Conservation (phyloP, 2,113 vertebrate genomes). For the Solenodon paradoxus region DNA sequence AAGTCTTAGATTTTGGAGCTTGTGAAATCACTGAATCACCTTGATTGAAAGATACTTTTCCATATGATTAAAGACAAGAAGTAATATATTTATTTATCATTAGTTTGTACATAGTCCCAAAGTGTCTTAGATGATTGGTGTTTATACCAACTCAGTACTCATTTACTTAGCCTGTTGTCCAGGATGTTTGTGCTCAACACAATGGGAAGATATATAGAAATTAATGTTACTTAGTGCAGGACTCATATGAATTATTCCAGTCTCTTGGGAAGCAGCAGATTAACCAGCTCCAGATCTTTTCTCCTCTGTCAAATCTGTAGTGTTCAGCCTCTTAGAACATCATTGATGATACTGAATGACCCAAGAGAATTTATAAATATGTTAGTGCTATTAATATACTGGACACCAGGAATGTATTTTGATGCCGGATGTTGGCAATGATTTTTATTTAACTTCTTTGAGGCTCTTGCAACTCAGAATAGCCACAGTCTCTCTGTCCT, state of each 20-base stretch:
- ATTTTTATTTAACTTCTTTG: conserved; percentile 65
- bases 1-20: neutral
- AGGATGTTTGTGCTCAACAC: too few relatives aligned
- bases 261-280: conserved; percentile 55
- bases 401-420: conserved; percentile 43
- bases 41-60: conserved; percentile 20
- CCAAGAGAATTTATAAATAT: conserved; percentile 59
- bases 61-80: conserved; percentile 33
- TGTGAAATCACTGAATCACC: neutral
- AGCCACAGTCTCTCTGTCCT: neutral
- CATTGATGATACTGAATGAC: conserved; percentile 46
- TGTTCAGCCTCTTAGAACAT: conserved; percentile 28
- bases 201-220: neutral
- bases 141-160: neutral
- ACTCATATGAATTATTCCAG: conserved; percentile 36
- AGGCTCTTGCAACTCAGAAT: conserved; percentile 34
- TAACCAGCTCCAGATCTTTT: neutral
- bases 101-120: neutral
- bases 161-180: neutral
- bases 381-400: conserved; percentile 65
- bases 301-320: conserved; percentile 45
- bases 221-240: conserved; percentile 28
- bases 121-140: neutral
- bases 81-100: neutral
- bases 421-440: conserved; percentile 20